A percentile compares a stretch with the other conserved stretches of the same genome.
These are phyloP conservation scores for Sthenelais limicola DNA, from an alignment of 2,888 invertebrate genomes.

Conservation along the genomic window DNA sequence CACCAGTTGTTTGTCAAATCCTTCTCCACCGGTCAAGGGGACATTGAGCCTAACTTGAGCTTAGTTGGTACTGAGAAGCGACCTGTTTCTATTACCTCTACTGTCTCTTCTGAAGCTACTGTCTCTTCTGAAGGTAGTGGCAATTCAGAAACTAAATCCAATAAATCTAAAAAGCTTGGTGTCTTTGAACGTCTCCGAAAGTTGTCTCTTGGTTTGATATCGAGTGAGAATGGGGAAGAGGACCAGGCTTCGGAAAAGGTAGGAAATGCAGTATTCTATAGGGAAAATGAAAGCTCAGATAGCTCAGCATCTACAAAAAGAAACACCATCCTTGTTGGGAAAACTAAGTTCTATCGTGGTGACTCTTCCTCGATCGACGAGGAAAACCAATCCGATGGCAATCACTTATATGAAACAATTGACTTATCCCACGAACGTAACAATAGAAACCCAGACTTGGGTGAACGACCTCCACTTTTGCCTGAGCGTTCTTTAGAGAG, in stretches of 20 bases:
- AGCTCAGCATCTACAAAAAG: background rate
- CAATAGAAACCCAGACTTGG: too few relatives aligned
- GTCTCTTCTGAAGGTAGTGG: too few relatives aligned
- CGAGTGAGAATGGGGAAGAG: background rate
- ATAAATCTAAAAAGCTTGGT: slow-evolving; percentile 17
- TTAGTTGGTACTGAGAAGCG: too few relatives aligned
- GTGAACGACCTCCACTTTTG: too few relatives aligned
- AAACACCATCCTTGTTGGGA: background rate
- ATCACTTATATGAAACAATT: too few relatives aligned
- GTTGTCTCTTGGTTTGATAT: background rate
- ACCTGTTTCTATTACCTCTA: too few relatives aligned
- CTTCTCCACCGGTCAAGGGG: slow-evolving; percentile 11
- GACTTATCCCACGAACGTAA: too few relatives aligned
- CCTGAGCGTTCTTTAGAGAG: too few relatives aligned
- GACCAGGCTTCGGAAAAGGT: background rate
- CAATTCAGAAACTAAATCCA: too few relatives aligned
- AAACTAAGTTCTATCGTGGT: slow-evolving; percentile 14
- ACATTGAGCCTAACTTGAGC: background rate
- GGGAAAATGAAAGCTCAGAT: background rate
- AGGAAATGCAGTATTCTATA: background rate
- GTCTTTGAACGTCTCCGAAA: slow-evolving; percentile 6
- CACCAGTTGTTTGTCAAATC: background rate
- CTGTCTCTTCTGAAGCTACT: background rate
- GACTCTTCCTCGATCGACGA: too few relatives aligned
- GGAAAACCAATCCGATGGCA: too few relatives aligned